Base-by-base conservation (phyloP, 2,113 vertebrate species). In the Piprites chloris region DNA sequence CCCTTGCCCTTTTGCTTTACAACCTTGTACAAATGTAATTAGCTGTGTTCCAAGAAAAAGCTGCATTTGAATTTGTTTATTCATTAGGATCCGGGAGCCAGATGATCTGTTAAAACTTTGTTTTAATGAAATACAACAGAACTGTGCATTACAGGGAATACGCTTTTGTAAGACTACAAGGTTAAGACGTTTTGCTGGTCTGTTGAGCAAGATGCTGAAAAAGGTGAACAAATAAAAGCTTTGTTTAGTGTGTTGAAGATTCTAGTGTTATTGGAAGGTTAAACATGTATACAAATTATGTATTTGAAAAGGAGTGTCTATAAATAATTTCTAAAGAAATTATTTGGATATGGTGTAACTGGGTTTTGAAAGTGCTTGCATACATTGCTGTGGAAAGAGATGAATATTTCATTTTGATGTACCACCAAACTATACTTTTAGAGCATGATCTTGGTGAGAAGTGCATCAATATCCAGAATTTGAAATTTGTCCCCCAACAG, bases 251-350 rank as follows among this genome's bases (percentile, higher is more conserved):
- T 75, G 47, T 67, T 91, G 73, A 90, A 90, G 71, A 47, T 67
- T 58, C 55, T 80, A 9, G 42, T 85, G 62, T 93, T 94, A 49
- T 21, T 79, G 77, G 61, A 85, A 92, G 71, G 71, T 93, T 91
- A 76, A 87, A 73, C 26, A 44, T 32, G 30, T 50, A 26, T 82
- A 78, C 66, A 32, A 88, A 73, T 89, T 80, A 79, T n/a, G 58
- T 10, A 85, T 87, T 94, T 93, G 55, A 66, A 91, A 93, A 50
- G 61, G 41, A 55, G 5, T 52, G 19, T 47, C 39, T 93, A 55
- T 96, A 76, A 96, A 93, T 82, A 95, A 85, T 94, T 94, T 33
- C 39, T 85, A 33, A 95, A 91, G 16, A 52, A 65, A 58, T 32
- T 23, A 89, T 93, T 73, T 66, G 28, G 42, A 18, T 91, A 33